Evolutionary conservation across 2,113 vertebrate species (phyloP).

Genomic region (Indicator indicator): DNA sequence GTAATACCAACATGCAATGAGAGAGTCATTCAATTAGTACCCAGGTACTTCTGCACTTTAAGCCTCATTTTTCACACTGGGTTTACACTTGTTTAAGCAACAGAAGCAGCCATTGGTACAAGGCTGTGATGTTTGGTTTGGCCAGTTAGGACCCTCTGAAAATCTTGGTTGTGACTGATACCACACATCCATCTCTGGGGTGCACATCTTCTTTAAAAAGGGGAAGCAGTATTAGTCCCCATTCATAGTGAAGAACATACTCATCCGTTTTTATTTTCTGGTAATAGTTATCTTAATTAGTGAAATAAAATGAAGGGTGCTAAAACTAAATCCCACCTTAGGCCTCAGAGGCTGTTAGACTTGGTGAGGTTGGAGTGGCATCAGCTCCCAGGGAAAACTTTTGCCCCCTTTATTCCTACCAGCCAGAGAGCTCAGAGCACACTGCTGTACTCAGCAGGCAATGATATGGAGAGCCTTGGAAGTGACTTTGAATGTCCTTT

Average conservation of each 20-base stretch:
- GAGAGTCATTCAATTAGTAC: background rate
- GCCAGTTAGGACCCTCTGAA: background rate
- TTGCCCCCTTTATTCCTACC: background rate
- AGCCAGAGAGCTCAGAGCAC: background rate
- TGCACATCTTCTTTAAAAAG: background rate
- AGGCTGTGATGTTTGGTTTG: background rate
- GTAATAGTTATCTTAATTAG: background rate
- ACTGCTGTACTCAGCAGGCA: rapidly evolving
- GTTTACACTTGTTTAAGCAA: background rate
- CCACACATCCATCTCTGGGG: background rate
- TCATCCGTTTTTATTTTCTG: background rate
- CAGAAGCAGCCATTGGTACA: background rate
- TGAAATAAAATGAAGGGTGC: background rate
- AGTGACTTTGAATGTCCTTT: background rate
- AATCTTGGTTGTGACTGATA: background rate
- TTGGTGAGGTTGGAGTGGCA: background rate
- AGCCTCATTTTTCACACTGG: background rate
- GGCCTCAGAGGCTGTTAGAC: background rate
- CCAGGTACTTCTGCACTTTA: background rate
- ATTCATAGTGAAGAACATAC: background rate
- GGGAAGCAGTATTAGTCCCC: rapidly evolving
- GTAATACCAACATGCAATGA: background rate
- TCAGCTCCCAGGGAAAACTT: background rate
- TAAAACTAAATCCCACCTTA: background rate
- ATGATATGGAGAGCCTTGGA: background rate